These are phyloP conservation scores for Lutraria lutraria DNA, from an alignment of 2,888 invertebrate species.

Conservation along the genomic window DNA sequence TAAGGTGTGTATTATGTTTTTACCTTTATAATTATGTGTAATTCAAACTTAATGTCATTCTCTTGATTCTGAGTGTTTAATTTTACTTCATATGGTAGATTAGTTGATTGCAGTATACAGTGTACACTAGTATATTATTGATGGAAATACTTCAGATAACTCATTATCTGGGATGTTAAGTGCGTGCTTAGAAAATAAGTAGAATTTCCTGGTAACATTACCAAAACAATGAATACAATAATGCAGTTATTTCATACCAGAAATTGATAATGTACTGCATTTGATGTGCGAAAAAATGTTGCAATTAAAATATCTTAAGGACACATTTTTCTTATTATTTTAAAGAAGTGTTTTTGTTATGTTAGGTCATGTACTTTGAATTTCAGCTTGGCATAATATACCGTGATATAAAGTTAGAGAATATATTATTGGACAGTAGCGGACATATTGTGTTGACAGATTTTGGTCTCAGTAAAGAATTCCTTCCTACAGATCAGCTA, in stretches of 20 bases:
- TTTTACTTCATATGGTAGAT: neutral
- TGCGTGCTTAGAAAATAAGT: no score
- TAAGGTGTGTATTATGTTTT: conserved; percentile 89
- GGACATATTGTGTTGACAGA: conserved; percentile 99
- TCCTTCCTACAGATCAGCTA: conserved; percentile 90
- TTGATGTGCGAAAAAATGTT: neutral
- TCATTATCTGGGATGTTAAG: no score
- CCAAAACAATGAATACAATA: neutral
- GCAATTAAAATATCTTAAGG: neutral
- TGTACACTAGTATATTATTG: no score
- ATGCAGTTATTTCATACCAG: neutral
- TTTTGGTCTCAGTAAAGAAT: conserved; percentile 98
- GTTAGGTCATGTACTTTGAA: conserved; percentile 33
- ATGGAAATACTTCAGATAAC: no score
- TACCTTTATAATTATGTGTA: neutral
- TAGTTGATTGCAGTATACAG: neutral
- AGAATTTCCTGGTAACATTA: neutral
- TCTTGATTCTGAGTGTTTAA: neutral
- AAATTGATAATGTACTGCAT: neutral
- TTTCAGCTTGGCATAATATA: conserved; percentile 98
- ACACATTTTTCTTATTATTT: neutral
- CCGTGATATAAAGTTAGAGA: conserved; percentile 98
- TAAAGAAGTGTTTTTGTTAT: neutral
- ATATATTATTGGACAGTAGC: conserved; percentile 96
- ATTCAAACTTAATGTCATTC: no score